Evolutionary conservation across 1,140 invertebrate genomes (phyloP), one percentile per base, ranked within the genome.

Genomic region (Proctacanthus coquilletti): DNA sequence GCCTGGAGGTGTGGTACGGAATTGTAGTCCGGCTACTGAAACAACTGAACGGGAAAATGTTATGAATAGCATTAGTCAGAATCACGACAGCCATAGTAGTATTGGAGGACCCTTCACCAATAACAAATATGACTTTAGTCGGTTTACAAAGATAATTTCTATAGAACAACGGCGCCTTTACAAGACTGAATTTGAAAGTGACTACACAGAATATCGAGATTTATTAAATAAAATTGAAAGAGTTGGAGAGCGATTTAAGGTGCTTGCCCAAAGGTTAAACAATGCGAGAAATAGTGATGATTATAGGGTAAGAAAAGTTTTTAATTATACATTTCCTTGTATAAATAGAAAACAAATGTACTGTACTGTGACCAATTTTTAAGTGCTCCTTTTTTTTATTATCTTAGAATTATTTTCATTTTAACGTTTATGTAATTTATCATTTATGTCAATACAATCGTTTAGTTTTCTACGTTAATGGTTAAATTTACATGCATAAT

Each of bases 141-240:
- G 78, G 63, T 94, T 87, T 58, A 74, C 74, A 42, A 72, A 70
- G 44, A 91, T 94, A 50, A 73, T 60, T 43, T 74, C 66, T 52
- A 54, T 64, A 40, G 78, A 83, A 46, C 83, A 88, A 63, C 72
- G 84, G 47, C 69, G 74, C 42, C 70, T 72, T 47, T 94, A 93
- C 64, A 92, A 89, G 64, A 71, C 75, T 43, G 86, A 91, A 56
- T 94, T 93, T 57, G 80, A 81, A 53, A 67, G 69, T 39, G 74
- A 89, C 51, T 92, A 89, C 61, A 71, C 70, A 35, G 85, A 91
- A 62, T 93, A 94, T 63, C 63, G 72, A 47, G 59, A 68, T 46
- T 62, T 92, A 42, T 77, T 91, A 64, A 61, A 68, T 32, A 66
- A 76, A 42, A 75, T 92, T 5, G 77, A 82, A 42, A 70, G 71